phyloP scores from a whole-genome alignment of 2,888 invertebrate species.

The Apamea anceps region DNA sequence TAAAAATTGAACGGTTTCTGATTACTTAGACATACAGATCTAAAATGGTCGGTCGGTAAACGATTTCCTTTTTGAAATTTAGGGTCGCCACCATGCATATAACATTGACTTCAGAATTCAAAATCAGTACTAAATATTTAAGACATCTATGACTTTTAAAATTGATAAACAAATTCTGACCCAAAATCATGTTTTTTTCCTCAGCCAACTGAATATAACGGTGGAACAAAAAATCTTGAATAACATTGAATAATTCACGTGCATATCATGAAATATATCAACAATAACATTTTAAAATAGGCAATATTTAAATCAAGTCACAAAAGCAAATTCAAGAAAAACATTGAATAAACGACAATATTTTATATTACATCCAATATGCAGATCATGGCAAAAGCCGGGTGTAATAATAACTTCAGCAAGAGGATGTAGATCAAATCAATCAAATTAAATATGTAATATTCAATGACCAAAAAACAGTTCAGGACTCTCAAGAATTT shows the following conservation, averaged over 20 bases:
- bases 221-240: conserved; percentile 47
- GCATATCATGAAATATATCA: conserved; percentile 2
- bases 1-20: conserved; percentile 27
- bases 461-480: conserved; percentile 23
- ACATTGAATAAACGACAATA: not conserved
- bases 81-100: conserved; percentile 55
- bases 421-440: conserved; percentile 15
- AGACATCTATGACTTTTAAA: conserved; percentile 26
- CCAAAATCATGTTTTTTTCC: conserved; percentile 50
- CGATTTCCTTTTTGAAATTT: conserved; percentile 32
- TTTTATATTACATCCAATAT: not conserved
- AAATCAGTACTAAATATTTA: conserved; percentile 51
- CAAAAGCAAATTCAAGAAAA: not conserved
- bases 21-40: conserved; percentile 48
- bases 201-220: conserved; percentile 50
- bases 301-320: conserved; percentile 6
- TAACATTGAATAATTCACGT: conserved; percentile 58
- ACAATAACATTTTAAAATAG: conserved; percentile 25
- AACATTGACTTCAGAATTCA: conserved; percentile 62
- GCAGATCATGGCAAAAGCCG: not conserved
- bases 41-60: conserved; percentile 9
- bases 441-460: conserved; percentile 7
- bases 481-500: conserved; percentile 17
- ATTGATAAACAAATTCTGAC: conserved; percentile 58
- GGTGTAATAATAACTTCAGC: not conserved